These are phyloP conservation scores for Bradypodion pumilum DNA, from an alignment of 2,797 vertebrate genomes.

Conservation along the genomic window DNA sequence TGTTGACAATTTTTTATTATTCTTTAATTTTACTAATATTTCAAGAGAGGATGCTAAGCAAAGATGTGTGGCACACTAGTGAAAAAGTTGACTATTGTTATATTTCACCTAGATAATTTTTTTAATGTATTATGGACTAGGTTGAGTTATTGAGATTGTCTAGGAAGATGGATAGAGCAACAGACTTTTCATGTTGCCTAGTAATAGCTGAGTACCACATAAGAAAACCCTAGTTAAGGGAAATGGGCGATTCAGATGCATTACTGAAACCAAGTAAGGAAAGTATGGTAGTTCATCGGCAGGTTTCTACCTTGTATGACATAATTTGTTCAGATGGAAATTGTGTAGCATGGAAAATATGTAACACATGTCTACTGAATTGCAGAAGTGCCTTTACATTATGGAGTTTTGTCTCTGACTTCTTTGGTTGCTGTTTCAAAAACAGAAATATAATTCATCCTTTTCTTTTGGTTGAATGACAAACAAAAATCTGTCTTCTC, in stretches of 20 bases:
- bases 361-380: background rate
- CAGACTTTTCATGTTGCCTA: constrained; percentile 64
- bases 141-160: too few species aligned
- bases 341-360: background rate
- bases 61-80: too few species aligned
- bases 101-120: too few species aligned
- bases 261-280: constrained; percentile 28
- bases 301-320: constrained; percentile 25
- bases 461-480: background rate
- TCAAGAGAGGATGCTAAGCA: background rate
- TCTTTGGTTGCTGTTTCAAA: background rate
- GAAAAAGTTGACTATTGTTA: too few species aligned
- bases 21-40: background rate
- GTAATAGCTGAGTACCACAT: constrained; percentile 39
- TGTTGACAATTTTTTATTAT: rapidly evolving
- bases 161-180: constrained; percentile 44
- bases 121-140: too few species aligned
- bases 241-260: constrained; percentile 25
- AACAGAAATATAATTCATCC: background rate
- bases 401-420: background rate
- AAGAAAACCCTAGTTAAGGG: constrained; percentile 35
- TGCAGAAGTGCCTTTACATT: background rate
- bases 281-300: background rate
- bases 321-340: background rate
- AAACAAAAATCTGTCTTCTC: background rate